A percentile compares a stretch with the other conserved stretches of the same genome.
Evolutionary conservation across 2,113 vertebrate genomes (phyloP).

Genomic region (Campylorhamphus procurvoides): DNA sequence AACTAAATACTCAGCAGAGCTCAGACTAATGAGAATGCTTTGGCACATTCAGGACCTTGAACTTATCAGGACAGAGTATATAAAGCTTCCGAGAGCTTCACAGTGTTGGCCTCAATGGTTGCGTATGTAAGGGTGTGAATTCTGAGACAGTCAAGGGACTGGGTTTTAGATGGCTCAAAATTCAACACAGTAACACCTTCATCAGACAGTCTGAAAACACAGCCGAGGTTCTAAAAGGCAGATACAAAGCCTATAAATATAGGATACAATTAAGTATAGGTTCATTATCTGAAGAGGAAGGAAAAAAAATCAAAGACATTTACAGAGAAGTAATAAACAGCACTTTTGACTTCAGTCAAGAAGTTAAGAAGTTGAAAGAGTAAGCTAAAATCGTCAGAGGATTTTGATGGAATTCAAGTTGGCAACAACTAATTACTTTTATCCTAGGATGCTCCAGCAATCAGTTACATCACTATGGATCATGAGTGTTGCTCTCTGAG

Average conservation of each 20-base stretch:
- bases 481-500: not conserved
- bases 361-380: not conserved
- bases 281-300: not conserved
- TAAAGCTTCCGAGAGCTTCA: not conserved
- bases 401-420: not conserved
- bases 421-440: not conserved
- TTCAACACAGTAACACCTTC: not conserved
- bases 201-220: not conserved
- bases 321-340: not conserved
- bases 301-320: not conserved
- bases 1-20: not conserved
- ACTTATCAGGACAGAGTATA: not conserved
- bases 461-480: not conserved
- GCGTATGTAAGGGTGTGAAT: not conserved
- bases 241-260: not conserved
- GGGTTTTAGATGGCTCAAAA: not conserved
- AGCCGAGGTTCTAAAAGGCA: not conserved
- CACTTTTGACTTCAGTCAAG: not conserved
- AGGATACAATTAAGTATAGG: not conserved
- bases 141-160: not conserved
- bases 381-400: not conserved
- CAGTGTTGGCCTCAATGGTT: not conserved
- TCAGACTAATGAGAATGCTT: not conserved
- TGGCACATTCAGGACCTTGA: not conserved
- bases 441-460: not conserved